Evolutionary conservation across 2,113 vertebrate species (phyloP), one percentile per base, ranked within the genome.

Genomic region (Circaetus cinerascens): DNA sequence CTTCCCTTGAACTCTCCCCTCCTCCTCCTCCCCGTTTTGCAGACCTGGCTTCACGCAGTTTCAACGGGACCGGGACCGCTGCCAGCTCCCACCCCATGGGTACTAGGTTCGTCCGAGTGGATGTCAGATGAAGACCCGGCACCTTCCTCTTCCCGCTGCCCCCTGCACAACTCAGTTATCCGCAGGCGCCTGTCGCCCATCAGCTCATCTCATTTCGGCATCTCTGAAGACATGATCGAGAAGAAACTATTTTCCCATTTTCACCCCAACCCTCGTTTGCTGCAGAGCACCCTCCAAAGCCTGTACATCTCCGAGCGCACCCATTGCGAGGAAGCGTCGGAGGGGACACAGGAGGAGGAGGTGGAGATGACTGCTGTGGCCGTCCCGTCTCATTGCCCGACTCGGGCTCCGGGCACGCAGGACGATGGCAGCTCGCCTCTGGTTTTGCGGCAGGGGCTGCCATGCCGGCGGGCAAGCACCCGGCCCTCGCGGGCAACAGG

Each of bases 371-470:
- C 8, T 2, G 0, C 69, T 15, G 40, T 14, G 38, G 32, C 2
- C 3, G 32, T 15, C 56, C 56, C 5, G 2, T 13, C 63, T 40
- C 46, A 6, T 18, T 27, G 68, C 73, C 74, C 2, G 1, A 13
- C 50, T 41, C 4, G 7, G 68, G 41, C 21, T 48, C 45, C 30
- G 22, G 0, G 0, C 22, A 0, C 0, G 0, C n/a, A 48, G 77
- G 63, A 55, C 0, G 3, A 16, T 0, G 17, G n/a, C 21, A 68
- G 3, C 27, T 78, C 12, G 11, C 45, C 57, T 41, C 71, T 64
- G 50, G 14, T 48, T 48, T 69, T 3, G 5, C 2, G 1, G 53
- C 1, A 4, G 48, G 25, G 51, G 19, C 57, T 75, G 56, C 66
- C 6, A 1, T 29, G 43, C 41, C 73, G 10, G 14, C 22, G 46